Percentiles rank a stretch among this genome's conserved stretches.
Conservation (phyloP, 23 tunicate genomes). For the Ciona savignyi region DNA sequence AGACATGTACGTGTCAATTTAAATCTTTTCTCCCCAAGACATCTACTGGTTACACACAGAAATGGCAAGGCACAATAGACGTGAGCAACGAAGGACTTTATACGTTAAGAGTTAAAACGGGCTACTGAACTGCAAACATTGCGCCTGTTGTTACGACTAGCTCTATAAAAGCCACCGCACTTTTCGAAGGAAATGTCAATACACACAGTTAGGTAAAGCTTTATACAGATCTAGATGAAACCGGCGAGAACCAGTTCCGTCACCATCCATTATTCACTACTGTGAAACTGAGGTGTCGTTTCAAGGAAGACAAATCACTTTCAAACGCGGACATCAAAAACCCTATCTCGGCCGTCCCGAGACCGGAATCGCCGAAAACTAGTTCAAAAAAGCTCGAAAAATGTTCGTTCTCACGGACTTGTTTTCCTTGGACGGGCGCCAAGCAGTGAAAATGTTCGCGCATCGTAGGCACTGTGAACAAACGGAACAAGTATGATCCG, state of each 20-base stretch:
- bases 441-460: not conserved
- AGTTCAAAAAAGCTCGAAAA: not conserved
- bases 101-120: no score
- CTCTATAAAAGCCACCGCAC: no score
- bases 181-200: not conserved
- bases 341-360: not conserved
- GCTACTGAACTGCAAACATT: no score
- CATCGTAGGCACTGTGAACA: not conserved
- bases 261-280: not conserved
- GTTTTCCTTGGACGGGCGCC: constrained; percentile 1
- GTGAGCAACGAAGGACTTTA: no score
- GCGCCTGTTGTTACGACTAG: no score
- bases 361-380: not conserved
- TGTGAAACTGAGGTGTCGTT: not conserved
- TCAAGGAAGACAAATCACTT: not conserved
- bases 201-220: not conserved
- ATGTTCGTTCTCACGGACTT: not conserved
- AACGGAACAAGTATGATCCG: no score
- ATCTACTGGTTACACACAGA: no score
- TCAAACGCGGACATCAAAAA: not conserved
- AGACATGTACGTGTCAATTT: no score
- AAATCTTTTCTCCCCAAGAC: no score
- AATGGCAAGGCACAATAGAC: no score
- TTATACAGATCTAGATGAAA: not conserved
- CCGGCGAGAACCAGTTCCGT: constrained; percentile 1